Evolutionary conservation across 2,888 invertebrate genomes (phyloP), one percentile per base, ranked within the genome.

Genomic region (Eledone cirrhosa): DNA sequence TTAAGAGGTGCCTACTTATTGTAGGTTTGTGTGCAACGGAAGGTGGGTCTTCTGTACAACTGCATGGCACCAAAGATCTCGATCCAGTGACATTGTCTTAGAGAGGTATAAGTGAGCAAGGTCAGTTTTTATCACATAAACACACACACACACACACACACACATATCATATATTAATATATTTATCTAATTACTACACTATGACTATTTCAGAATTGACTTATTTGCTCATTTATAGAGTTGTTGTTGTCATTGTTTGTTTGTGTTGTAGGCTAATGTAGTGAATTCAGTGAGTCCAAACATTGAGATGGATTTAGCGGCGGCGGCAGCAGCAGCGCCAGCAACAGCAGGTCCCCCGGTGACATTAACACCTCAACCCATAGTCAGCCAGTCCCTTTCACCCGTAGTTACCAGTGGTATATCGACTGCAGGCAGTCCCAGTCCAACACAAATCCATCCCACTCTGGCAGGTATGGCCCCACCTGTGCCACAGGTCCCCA

Each of bases 301-400:
- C 48, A 77, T 80, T 31, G 72, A 72, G 8, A 3, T 72, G 72
- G 72, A 72, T n/a, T 72, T 72, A 33, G 33, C 31, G 22, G 59
- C 80, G 80, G 31, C 82, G 81, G 41, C 85, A 82, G 78, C 81
- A 82, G 47, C 82, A 81, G 59, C 81, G 79, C 48, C 80, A 79
- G 74, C 80, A 79, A 14, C 79, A 80, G 63, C 81, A 81, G 72
- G 80, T 41, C 33, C 48, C 19, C 67, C 33, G 8, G 41, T 59
- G 77, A 31, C 48, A n/a, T 59, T 48, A 77, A 7, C 67, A 31
- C 48, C 72, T 53, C 24, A 48, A 13, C 72, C 31, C 13, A n/a
- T 41, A 13, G 41, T 33, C 41, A 41, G 41, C 41, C 41, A 41
- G 11, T 41, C 41, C 41, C 41, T 41, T 41, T 41, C 41, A 41